Conservation (phyloP, 2,888 invertebrate species). For the Melanargia galathea region DNA sequence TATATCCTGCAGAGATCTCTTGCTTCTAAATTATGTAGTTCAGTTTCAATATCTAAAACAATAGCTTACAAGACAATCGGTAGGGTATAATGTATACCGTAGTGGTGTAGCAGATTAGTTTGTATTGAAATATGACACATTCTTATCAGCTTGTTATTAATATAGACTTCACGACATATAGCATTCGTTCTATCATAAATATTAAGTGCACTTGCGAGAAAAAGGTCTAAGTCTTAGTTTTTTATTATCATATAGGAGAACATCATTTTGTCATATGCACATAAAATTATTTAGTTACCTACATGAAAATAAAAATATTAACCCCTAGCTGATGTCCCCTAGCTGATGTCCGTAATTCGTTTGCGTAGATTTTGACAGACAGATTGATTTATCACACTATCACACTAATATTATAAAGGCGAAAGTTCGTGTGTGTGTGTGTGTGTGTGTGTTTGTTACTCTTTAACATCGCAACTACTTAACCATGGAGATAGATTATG, state of each 20-base stretch:
- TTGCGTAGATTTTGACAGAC: too few relatives aligned
- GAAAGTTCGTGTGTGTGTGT: too few relatives aligned
- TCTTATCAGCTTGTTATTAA: constrained; percentile 42
- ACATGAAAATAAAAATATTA: too few relatives aligned
- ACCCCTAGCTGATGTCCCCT: too few relatives aligned
- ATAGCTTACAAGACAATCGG: constrained; percentile 44
- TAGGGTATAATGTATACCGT: constrained; percentile 38
- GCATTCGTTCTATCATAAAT: not conserved
- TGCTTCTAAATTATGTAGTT: constrained; percentile 15
- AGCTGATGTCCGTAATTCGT: too few relatives aligned
- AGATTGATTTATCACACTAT: too few relatives aligned
- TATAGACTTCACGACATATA: constrained; percentile 8
- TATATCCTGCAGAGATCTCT: not conserved
- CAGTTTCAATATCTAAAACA: constrained; percentile 43
- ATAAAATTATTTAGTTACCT: too few relatives aligned
- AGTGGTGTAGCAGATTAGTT: constrained; percentile 41
- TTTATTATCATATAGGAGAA: not conserved
- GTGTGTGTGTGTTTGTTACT: too few relatives aligned
- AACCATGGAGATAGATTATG: too few relatives aligned
- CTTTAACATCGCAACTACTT: too few relatives aligned
- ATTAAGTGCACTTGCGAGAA: not conserved
- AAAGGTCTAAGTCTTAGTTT: too few relatives aligned
- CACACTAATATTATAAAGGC: too few relatives aligned
- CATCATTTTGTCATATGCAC: not conserved
- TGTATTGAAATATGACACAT: constrained; percentile 40